Conservation (phyloP, 1,140 invertebrate species). For the Orchesella cincta region DNA sequence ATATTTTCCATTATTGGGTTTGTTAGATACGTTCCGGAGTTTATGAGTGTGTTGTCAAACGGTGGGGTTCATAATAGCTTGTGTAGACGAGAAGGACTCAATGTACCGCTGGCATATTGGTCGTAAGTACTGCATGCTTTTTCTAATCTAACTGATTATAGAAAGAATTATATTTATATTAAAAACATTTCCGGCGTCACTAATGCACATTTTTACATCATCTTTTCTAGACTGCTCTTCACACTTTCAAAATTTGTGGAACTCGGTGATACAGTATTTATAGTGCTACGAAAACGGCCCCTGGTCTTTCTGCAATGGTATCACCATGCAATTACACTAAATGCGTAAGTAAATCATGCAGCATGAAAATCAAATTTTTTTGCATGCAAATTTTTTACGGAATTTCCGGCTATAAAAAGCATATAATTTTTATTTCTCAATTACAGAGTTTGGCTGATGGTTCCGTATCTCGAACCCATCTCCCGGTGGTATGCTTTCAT, state of each 20-base stretch:
- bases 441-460: background rate
- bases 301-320: slow-evolving; percentile 47
- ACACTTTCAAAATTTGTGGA: slow-evolving; percentile 33
- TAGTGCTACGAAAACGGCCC: slow-evolving; percentile 41
- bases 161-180: background rate
- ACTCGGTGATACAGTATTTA: slow-evolving; percentile 43
- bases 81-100: slow-evolving; percentile 24
- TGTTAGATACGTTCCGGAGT: slow-evolving; percentile 22
- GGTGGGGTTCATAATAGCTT: slow-evolving; percentile 33
- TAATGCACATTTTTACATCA: too few relatives aligned
- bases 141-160: background rate
- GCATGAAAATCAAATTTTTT: background rate
- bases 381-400: background rate
- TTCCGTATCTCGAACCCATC: background rate
- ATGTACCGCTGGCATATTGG: background rate
- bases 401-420: background rate
- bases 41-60: background rate
- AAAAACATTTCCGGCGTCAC: background rate
- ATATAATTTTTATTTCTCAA: background rate
- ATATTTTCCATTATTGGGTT: slow-evolving; percentile 36
- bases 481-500: slow-evolving; percentile 23
- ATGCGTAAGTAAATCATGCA: background rate
- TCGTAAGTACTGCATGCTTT: background rate
- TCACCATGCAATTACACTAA: slow-evolving; percentile 24
- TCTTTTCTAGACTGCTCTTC: slow-evolving; percentile 21